Percentiles rank a stretch among this genome's conserved stretches.
Evolutionary conservation across 1,140 invertebrate species (phyloP).

Genomic region (Dendroctonus valens): DNA sequence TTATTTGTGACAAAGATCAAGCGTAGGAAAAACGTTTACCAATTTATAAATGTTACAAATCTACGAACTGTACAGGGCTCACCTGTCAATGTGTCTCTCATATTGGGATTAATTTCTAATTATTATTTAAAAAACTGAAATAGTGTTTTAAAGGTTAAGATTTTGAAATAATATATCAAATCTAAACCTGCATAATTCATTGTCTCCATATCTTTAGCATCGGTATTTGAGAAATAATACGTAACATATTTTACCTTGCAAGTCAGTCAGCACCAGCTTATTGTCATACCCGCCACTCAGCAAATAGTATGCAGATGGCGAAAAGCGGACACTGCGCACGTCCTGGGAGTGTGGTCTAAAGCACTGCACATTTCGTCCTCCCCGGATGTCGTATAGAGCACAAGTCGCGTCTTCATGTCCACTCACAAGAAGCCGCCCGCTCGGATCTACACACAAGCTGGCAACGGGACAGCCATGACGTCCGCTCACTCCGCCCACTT

Average conservation of each 20-base stretch:
- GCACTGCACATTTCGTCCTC: conserved; percentile 86
- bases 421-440: conserved; percentile 88
- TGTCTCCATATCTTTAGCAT: too few species aligned
- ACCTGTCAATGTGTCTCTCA: not conserved
- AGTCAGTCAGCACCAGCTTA: conserved; percentile 90
- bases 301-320: conserved; percentile 95
- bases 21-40: too few species aligned
- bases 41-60: too few species aligned
- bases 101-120: too few species aligned
- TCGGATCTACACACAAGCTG: conserved; percentile 93
- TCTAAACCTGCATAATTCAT: not conserved
- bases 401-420: conserved; percentile 97
- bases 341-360: conserved; percentile 94
- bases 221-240: too few species aligned
- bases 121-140: too few species aligned
- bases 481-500: conserved; percentile 66
- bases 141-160: not conserved
- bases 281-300: conserved; percentile 97
- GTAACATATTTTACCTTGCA: conserved; percentile 72
- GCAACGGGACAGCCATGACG: conserved; percentile 89
- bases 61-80: too few species aligned
- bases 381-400: conserved; percentile 92
- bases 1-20: too few species aligned
- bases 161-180: not conserved
- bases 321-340: conserved; percentile 90